Evolutionary conservation across 2,797 vertebrate species (phyloP).

Genomic region (Crypturellus tataupa): DNA sequence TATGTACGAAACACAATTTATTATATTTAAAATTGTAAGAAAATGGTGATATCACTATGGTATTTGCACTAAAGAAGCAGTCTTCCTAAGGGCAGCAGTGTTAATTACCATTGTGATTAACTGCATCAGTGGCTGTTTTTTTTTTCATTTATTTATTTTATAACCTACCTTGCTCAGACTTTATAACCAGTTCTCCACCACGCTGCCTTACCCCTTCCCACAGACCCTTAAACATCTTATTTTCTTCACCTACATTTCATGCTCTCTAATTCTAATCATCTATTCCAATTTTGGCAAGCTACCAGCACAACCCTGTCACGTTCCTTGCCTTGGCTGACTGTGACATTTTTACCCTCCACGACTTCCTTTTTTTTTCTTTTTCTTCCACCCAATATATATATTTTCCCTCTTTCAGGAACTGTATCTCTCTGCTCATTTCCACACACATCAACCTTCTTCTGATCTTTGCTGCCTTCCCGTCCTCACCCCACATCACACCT

Average conservation of each 20-base stretch:
- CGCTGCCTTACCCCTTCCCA: fast-evolving
- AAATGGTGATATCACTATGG: background rate
- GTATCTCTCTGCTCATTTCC: background rate
- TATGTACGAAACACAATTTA: background rate
- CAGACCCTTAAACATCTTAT: background rate
- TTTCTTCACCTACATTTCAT: background rate
- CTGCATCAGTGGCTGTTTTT: background rate
- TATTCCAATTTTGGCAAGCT: background rate
- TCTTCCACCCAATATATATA: background rate
- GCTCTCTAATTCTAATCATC: background rate
- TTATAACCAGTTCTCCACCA: background rate
- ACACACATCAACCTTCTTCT: background rate
- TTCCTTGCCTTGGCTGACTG: background rate
- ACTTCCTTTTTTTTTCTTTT: background rate
- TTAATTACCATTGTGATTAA: background rate
- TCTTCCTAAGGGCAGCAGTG: background rate
- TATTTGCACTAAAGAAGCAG: background rate
- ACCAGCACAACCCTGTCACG: background rate
- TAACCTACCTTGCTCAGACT: background rate
- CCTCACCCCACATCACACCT: background rate
- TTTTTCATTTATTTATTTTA: background rate
- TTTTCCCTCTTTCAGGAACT: background rate
- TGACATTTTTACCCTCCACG: background rate
- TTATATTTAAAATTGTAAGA: background rate
- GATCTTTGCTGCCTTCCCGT: background rate